Evolutionary conservation across 1,140 invertebrate genomes (phyloP), one percentile per base, ranked within the genome.

Genomic region (Mya arenaria): DNA sequence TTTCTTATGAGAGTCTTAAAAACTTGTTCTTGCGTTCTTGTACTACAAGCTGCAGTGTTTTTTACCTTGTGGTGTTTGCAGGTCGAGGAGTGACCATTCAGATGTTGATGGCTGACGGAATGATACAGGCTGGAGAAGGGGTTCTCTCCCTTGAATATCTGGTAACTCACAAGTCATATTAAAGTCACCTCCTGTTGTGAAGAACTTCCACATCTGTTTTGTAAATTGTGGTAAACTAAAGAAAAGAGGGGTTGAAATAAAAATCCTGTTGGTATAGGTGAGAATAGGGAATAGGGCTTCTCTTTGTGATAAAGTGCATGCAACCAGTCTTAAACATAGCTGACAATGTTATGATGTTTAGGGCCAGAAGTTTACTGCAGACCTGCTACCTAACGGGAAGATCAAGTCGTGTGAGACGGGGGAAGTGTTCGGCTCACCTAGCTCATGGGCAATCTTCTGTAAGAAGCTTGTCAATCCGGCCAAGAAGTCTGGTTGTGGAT

Each of bases 361-460:
- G 96, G 97, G 97, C 25, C 96, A 97, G 93, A 96, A 96, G 89
- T 98, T 98, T 94, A 95, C 96, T 80, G 97, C 96, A 36, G 97
- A 98, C 92, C 93, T 98, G 28, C 93, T 97, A 84, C 90, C 95
- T 55, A 96, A 96, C 94, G 97, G 97, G 37, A 97, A 97, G 94
- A 98, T 98, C 75, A 95, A 96, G 91, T 97, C 96, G 81, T 96
- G 96, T 92, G 97, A 97, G 93, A 97, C 96, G 65, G 95, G 96
- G 91, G 96, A 97, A 82, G 94, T 97, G 87, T 98, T 97, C 92
- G 95, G 95, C 78, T 97, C 97, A n/a, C 97, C 97, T 28, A 97
- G 96, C 88, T 96, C 97, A 4, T 98, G 97, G 97, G 97, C 97
- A 0, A 96, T 97, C 88, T 95, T 97, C 90, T 98, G 97, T 91